phyloP scores from a whole-genome alignment of 2,888 invertebrate genomes.

The Lamellibrachia satsuma region DNA sequence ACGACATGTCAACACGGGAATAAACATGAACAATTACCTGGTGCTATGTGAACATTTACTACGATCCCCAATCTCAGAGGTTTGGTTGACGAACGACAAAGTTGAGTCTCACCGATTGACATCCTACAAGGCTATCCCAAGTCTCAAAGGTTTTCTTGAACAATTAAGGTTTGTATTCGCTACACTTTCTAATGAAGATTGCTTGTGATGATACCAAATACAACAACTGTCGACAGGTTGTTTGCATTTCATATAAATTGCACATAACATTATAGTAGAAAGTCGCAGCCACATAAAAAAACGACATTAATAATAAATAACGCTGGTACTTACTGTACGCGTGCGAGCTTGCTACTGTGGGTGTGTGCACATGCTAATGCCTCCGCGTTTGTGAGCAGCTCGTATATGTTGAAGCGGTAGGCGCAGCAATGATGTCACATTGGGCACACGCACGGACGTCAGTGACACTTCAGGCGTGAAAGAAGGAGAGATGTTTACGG shows the following conservation, averaged over 20 bases:
- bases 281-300: neutral
- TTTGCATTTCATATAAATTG: neutral
- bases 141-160: neutral
- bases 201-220: no score
- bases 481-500: neutral
- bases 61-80: neutral
- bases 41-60: neutral
- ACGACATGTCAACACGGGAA: neutral
- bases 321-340: neutral
- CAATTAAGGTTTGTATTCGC: neutral
- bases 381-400: neutral
- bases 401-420: neutral
- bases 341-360: neutral
- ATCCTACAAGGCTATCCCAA: neutral
- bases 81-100: neutral
- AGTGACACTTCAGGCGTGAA: neutral
- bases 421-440: neutral
- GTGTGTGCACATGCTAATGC: neutral
- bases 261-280: neutral
- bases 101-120: neutral
- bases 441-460: neutral
- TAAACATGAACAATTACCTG: neutral
- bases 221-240: neutral
- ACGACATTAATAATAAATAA: neutral
- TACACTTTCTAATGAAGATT: neutral